phyloP scores from a whole-genome alignment of 2,888 invertebrate species.

The Magallana nippona region DNA sequence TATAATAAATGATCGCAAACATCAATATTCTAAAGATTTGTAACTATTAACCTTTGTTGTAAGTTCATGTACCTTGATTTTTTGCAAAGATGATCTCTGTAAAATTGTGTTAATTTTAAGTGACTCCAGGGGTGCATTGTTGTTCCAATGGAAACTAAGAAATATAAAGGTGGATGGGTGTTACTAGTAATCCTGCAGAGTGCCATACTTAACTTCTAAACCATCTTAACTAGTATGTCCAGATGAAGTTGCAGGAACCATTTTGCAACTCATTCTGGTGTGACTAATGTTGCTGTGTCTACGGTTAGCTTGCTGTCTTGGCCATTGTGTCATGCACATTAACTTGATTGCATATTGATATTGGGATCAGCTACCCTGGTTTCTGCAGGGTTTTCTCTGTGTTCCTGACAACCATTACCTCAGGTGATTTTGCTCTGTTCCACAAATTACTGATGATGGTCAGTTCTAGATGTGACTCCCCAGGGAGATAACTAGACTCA shows the following conservation, averaged over 20 bases:
- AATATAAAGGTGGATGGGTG: too few relatives aligned
- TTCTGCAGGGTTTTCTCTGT: conserved; percentile 11
- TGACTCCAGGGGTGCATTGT: too few relatives aligned
- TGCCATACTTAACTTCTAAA: too few relatives aligned
- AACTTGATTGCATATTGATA: conserved; percentile 26
- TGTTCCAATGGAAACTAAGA: too few relatives aligned
- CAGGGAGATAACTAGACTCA: conserved; percentile 2
- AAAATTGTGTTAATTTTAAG: too few relatives aligned
- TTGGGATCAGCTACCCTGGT: not conserved
- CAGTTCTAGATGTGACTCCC: not conserved
- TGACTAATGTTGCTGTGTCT: conserved; percentile 7
- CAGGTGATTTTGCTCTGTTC: not conserved
- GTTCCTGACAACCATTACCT: conserved; percentile 9
- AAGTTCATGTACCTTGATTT: too few relatives aligned
- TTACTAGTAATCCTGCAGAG: too few relatives aligned
- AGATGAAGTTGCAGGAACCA: not conserved
- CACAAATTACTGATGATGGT: not conserved
- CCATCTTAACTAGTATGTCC: too few relatives aligned
- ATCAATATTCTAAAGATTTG: not conserved
- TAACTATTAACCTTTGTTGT: not conserved
- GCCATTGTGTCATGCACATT: conserved; percentile 1
- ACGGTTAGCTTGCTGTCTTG: not conserved
- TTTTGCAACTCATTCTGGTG: not conserved
- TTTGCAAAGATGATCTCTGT: too few relatives aligned
- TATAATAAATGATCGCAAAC: not conserved